Evolutionary conservation across 2,888 invertebrate genomes (phyloP).

Genomic region (Trachelus troglodyta): DNA sequence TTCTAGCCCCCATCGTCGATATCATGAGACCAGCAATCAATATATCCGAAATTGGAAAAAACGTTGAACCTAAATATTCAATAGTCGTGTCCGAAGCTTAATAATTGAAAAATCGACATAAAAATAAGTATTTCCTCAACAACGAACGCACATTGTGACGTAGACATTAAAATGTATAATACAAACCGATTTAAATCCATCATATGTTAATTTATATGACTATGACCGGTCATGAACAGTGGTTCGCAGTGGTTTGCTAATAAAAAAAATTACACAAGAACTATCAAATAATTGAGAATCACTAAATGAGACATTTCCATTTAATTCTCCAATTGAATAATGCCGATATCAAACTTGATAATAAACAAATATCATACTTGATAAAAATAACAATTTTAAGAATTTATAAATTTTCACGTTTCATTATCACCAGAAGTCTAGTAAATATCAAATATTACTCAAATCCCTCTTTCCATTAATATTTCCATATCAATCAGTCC

Average conservation of each 20-base stretch:
- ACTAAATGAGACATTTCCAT: background rate
- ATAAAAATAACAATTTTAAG: background rate
- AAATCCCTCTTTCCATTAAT: background rate
- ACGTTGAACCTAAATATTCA: background rate
- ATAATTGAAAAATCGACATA: background rate
- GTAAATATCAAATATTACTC: background rate
- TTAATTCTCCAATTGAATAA: background rate
- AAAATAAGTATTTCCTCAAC: background rate
- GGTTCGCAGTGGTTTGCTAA: background rate
- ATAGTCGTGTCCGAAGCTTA: background rate
- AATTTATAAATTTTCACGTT: background rate
- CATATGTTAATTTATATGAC: background rate
- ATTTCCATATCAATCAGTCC: background rate
- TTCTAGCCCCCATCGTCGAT: constrained; percentile 5
- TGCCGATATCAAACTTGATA: background rate
- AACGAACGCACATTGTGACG: background rate
- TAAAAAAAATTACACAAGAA: background rate
- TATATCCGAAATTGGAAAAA: background rate
- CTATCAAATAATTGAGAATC: background rate
- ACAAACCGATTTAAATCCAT: background rate
- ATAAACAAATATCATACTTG: too few species aligned
- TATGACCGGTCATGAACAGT: background rate
- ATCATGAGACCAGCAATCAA: background rate
- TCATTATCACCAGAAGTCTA: background rate
- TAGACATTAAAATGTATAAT: background rate